Percentiles rank a stretch among this genome's conserved stretches.
phyloP scores from a whole-genome alignment of 2,113 vertebrate species.

The Piliocolobus tephrosceles region DNA sequence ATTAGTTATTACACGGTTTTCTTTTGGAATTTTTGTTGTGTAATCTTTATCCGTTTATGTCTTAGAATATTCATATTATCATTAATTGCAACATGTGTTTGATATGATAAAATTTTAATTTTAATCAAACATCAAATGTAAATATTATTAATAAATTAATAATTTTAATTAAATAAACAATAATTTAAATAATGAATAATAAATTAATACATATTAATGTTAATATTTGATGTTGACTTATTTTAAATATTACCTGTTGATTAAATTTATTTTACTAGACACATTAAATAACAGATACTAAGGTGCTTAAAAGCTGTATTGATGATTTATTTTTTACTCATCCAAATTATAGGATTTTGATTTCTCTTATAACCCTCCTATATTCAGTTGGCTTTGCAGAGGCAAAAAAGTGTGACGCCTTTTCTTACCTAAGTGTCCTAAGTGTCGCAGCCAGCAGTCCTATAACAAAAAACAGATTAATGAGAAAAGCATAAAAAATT shows the following conservation, averaged over 20 bases:
- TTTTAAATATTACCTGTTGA: not conserved
- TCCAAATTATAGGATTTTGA: not conserved
- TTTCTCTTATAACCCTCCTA: not conserved
- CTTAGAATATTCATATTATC: not conserved
- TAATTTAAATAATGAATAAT: too few species aligned
- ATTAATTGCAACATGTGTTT: not conserved
- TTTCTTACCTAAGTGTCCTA: not conserved
- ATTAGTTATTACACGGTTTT: not conserved
- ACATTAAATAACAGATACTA: not conserved
- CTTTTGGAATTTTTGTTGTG: not conserved
- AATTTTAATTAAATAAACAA: too few species aligned
- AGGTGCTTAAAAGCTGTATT: not conserved
- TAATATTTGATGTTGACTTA: not conserved
- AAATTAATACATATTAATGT: too few species aligned
- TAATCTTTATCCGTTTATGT: not conserved
- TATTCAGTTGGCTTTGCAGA: not conserved
- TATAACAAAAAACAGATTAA: not conserved
- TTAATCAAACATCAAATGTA: too few species aligned
- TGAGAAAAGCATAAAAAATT: not conserved
- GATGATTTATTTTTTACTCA: not conserved
- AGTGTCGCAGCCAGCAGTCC: not conserved
- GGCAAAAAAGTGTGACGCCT: not conserved
- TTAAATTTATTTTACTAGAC: not conserved
- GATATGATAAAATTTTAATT: not conserved
- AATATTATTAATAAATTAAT: too few species aligned